Evolutionary conservation across 2,113 vertebrate species (phyloP).

Genomic region (Electrona antarctica): DNA sequence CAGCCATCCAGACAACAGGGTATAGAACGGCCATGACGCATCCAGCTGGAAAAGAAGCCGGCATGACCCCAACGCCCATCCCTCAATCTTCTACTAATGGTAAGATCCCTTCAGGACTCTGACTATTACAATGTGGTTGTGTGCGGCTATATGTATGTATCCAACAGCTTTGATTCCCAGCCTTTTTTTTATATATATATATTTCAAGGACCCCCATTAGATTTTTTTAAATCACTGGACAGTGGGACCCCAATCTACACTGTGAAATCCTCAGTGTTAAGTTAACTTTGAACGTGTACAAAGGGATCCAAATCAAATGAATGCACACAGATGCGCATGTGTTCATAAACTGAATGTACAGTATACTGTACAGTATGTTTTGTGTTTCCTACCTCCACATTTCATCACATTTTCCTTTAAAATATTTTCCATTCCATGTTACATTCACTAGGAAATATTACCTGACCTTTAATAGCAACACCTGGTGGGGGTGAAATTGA

Average conservation of each 20-base stretch:
- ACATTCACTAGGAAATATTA: background rate
- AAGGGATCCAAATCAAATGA: no score
- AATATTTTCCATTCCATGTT: background rate
- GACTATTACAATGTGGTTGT: background rate
- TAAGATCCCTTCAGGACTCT: constrained; percentile 24
- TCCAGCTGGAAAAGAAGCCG: constrained; percentile 32
- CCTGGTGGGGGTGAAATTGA: constrained; percentile 11
- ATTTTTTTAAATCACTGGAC: no score
- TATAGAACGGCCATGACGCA: constrained; percentile 20
- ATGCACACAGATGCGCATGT: background rate
- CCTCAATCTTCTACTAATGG: constrained; percentile 43
- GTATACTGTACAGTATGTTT: background rate
- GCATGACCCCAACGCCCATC: constrained; percentile 13
- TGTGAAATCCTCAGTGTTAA: no score
- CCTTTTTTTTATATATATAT: no score
- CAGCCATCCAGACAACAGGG: constrained; percentile 45
- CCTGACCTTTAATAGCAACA: constrained; percentile 14
- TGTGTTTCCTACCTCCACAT: no score
- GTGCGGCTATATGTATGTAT: background rate
- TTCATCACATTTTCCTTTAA: constrained; percentile 1
- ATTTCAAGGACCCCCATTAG: no score
- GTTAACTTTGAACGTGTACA: no score
- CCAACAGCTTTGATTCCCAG: no score
- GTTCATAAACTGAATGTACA: background rate
- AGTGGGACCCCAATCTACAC: no score